Base-by-base conservation (phyloP, 1,140 invertebrate species). In the Drosophila bocki region DNA sequence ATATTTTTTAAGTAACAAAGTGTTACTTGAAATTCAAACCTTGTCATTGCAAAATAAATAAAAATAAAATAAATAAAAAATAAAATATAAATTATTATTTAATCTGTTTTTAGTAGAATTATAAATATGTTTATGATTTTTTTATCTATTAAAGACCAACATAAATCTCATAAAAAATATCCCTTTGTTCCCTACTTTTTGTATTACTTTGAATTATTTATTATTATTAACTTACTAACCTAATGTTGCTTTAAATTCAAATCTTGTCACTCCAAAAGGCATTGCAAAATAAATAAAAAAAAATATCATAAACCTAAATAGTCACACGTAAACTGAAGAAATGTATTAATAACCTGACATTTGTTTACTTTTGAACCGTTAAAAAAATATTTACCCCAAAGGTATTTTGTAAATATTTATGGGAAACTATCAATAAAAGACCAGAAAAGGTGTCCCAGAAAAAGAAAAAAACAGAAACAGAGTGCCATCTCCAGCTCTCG, bases 311-410 rank as follows among this genome's bases (percentile, higher is more conserved):
- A 54, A 39, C 19, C 35, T 1, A 13, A 39, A 56, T 39, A n/a
- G 53, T 56, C 35, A 39, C 53, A 56, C 53, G 53, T 39, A 56
- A 39, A 2, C 35, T 56, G 53, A 39, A 2, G 53, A 26, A 56
- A 56, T 22, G 12, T n/a, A 54, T 54, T 15, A 39, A 51, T 22
- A 54, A 54, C 17, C 51, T 37, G 0, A 3, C 32, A 17, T 54
- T 35, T 37, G 32, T 54, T 54, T 37, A 37, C 8, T 37, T 37
- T 54, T 19, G 6, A 54, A 17, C 17, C 48, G 26, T 29, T 51
- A 19, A 15, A 22, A 9, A 2, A 37, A 22, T 54, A 54, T 54
- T 13, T 17, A 51, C n/a, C 13, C 3, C 12, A 8, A 8, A n/a
- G 26, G n/a, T 12, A 22, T 54, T 54, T 15, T 22, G 9, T 19